Conservation (phyloP, 2,888 invertebrate genomes). For the Plebejus melissa region DNA sequence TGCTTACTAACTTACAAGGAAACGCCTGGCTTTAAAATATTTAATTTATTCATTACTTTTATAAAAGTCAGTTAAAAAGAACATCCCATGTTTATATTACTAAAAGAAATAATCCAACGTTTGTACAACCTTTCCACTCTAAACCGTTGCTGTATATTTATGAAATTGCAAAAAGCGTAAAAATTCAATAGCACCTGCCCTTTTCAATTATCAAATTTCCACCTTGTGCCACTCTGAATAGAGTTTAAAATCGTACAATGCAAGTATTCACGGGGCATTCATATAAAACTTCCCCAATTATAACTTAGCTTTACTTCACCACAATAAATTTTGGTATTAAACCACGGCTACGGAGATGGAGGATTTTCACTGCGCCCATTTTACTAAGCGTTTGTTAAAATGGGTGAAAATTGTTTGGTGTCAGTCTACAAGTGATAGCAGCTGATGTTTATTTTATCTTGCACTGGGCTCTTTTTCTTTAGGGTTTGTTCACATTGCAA, state of each 20-base stretch:
- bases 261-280: no score
- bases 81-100: background rate
- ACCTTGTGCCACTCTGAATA: background rate
- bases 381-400: background rate
- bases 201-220: background rate
- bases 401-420: no score
- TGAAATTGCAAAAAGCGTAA: slow-evolving; percentile 15
- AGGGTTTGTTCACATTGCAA: no score
- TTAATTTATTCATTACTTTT: background rate
- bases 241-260: slow-evolving; percentile 11
- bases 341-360: background rate
- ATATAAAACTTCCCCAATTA: slow-evolving; percentile 22
- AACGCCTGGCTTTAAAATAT: no score
- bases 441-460: no score
- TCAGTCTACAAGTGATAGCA: no score
- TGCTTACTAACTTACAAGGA: no score
- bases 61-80: background rate
- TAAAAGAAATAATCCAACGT: background rate
- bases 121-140: background rate
- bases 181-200: slow-evolving; percentile 24
- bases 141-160: slow-evolving; percentile 14
- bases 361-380: background rate
- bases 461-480: no score
- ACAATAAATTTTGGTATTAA: slow-evolving; percentile 24
- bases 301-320: slow-evolving; percentile 21